Base-by-base conservation (phyloP, 2,888 invertebrate species). In the Plebejus argus region DNA sequence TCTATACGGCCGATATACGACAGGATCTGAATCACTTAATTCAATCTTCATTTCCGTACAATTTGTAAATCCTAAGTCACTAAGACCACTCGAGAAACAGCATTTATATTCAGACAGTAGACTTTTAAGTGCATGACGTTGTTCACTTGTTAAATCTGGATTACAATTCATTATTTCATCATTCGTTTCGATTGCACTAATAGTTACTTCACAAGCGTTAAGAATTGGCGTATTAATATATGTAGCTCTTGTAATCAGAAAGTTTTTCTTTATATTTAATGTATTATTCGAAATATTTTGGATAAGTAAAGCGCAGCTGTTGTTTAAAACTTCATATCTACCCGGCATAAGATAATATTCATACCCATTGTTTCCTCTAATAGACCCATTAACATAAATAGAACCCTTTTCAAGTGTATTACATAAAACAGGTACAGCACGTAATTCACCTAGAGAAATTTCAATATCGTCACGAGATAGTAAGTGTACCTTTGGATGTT, bases 1-100 rank as follows among this genome's bases (percentile, higher is more conserved):
- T 1, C 81, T n/a, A 53, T 81, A 81, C 0, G 82, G 81, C 33
- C 81, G 71, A 77, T 82, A 81, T 3, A 80, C 79, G 6, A 82
- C 78, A 1, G 82, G 82, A 39, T 76, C 49, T 0, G 70, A 28
- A 53, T 81, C 79, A 1, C 72, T 56, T 18, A 82, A 53, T 20
- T 81, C 74, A 15, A 70, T 70, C 15, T 28, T 70, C 70, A 28
- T 70, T 70, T 70, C 70, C 1, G 28, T 33, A 28, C 33, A 28
- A 33, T 70, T 33, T 3, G 70, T 70, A 33, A 70, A 70, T 23
- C 66, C 66, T 66, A 66, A 66, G 10, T 66, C 66, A 23, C 28
- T 66, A 10, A 23, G 66, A 10, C 66, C 12, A 66, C 66, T 66
- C 10, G 66, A 66, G 6, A 20, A 66, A 66, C 66, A 66, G 23